Conservation (phyloP, 2,888 invertebrate genomes). For the Cerastis rubricosa region DNA sequence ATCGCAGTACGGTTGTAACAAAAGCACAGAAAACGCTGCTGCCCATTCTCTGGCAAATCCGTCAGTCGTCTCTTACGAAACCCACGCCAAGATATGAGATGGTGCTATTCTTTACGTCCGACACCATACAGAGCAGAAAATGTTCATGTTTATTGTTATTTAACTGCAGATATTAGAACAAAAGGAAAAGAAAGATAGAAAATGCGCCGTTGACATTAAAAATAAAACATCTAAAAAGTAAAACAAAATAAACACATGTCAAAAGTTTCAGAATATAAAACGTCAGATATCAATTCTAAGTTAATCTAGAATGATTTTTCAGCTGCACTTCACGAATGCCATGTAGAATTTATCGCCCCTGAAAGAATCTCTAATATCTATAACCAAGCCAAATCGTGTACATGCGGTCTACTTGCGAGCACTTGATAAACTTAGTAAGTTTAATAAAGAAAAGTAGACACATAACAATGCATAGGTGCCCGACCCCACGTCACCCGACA, state of each 20-base stretch:
- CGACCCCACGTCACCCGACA: constrained; percentile 67
- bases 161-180: no score
- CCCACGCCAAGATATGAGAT: no score
- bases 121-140: no score
- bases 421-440: constrained; percentile 17
- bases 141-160: not conserved
- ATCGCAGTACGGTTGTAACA: no score
- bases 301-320: not conserved
- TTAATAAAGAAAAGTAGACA: constrained; percentile 15
- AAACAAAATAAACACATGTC: not conserved
- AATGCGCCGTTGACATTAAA: not conserved
- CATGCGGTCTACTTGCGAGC: not conserved
- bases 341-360: not conserved
- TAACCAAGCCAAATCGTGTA: not conserved
- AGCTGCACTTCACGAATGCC: not conserved
- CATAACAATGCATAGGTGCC: constrained; percentile 46
- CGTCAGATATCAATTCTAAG: not conserved
- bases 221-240: not conserved
- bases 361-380: not conserved
- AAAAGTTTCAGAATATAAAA: not conserved
- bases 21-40: no score
- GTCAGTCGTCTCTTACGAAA: no score
- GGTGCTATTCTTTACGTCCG: no score
- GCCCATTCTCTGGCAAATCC: no score
- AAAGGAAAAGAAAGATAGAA: no score